Conservation (phyloP, 2,113 vertebrate species). For the Jacana jacana region DNA sequence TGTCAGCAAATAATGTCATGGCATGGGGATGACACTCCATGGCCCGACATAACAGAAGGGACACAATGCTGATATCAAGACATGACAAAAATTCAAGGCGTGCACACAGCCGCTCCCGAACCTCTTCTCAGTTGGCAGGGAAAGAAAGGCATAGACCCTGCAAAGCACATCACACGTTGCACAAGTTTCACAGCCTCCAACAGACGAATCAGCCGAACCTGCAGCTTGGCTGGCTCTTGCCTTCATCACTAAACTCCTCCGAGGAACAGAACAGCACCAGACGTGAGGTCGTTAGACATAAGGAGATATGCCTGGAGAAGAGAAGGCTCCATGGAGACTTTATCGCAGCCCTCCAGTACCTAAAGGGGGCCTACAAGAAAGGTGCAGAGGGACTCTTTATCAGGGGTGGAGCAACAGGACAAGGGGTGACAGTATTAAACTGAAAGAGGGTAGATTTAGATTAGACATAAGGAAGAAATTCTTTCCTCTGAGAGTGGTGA, state of each 20-base stretch:
- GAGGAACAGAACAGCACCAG: not conserved
- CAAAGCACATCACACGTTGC: rapidly evolving
- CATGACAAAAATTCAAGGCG: not conserved
- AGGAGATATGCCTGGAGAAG: not conserved
- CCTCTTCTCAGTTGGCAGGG: not conserved
- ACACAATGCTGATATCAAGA: not conserved
- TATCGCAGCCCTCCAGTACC: not conserved
- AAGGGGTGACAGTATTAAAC: not conserved
- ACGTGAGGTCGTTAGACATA: not conserved
- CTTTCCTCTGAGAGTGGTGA: not conserved
- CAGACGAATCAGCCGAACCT: not conserved
- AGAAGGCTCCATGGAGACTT: not conserved
- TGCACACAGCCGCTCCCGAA: not conserved
- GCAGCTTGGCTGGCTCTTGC: not conserved
- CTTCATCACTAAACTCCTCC: not conserved
- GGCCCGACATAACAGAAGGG: not conserved
- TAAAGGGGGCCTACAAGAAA: not conserved
- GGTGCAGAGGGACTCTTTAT: not conserved
- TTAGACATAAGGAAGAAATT: not conserved
- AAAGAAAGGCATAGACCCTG: not conserved
- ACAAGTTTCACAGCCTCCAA: not conserved
- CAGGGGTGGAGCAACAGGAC: not conserved
- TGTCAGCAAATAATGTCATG: conserved; percentile 5
- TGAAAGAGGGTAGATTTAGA: not conserved
- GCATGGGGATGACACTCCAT: not conserved